Base-by-base conservation (phyloP, 2,888 invertebrate species). In the Unio pictorum region DNA sequence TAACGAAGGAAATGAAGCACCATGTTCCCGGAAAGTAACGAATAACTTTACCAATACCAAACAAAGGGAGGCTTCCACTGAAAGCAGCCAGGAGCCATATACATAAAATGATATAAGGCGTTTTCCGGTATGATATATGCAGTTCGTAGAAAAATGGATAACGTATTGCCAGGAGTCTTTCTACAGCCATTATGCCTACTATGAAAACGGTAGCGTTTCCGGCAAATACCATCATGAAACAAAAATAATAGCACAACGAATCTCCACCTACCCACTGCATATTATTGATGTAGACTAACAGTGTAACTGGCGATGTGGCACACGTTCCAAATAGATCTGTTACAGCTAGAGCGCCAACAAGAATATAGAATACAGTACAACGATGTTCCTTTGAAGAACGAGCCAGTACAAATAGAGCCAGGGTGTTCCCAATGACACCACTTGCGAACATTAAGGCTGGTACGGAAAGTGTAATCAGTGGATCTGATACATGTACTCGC, bases 1-100 rank as follows among this genome's bases (percentile, higher is more conserved):
- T 84, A 71, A 88, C 86, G 54, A 86, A 85, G 69, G 88, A 84
- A 61, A 90, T 84, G 78, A 89, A 90, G 75, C 89, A 90, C 90
- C 90, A 90, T 7, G 88, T 87, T 5, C 86, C 83, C 0, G 90
- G 90, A 75, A 82, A 89, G 70, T 90, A 89, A 4, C 79, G 76
- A 20, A 85, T 85, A 69, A 87, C 88, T 64, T 82, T 82, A 5
- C 90, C 90, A n/a, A 89, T 78, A 3, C 88, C 89, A 20, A 88
- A 75, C 30, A 89, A 72, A 6, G 89, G 89, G 30, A 88, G 74
- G 30, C 81, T 75, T 7, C 86, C 85, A 68, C 88, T 80, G 3
- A 81, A n/a, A n/a, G 81, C 66, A 7, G 84, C 80, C 45, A 81
- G 75, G 5, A 80, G 65, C 85, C 86, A 87, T 26, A 84, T 64